phyloP scores from a whole-genome alignment of 2,888 invertebrate species.

The Volucella inflata region DNA sequence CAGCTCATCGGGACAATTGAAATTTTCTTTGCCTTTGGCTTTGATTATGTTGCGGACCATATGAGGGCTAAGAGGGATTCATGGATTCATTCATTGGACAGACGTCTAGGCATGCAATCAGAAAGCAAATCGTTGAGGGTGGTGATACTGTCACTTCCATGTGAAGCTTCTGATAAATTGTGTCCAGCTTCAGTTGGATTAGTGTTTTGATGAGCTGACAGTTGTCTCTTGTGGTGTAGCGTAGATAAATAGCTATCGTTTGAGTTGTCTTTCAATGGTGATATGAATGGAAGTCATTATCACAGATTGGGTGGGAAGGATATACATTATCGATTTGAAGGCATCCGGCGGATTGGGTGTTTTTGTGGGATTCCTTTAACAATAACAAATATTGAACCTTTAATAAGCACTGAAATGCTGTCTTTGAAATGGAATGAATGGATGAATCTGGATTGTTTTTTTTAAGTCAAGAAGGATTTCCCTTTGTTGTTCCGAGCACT shows the following conservation, averaged over 20 bases:
- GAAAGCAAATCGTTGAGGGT: slow-evolving; percentile 37
- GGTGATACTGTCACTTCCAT: slow-evolving; percentile 31
- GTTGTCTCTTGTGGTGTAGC: slow-evolving; percentile 19
- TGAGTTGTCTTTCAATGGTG: slow-evolving; percentile 23
- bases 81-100: slow-evolving; percentile 50
- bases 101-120: slow-evolving; percentile 41
- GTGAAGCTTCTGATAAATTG: slow-evolving; percentile 58
- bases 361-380: neutral
- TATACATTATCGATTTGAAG: slow-evolving; percentile 25
- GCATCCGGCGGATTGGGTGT: neutral
- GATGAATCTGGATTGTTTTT: too few relatives aligned
- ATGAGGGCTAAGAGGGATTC: slow-evolving; percentile 32
- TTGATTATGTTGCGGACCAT: slow-evolving; percentile 18
- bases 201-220: slow-evolving; percentile 47
- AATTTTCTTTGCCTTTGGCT: slow-evolving; percentile 56
- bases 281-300: slow-evolving; percentile 52
- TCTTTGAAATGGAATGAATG: too few relatives aligned
- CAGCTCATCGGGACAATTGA: slow-evolving; percentile 69
- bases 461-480: too few relatives aligned
- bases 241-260: slow-evolving; percentile 31
- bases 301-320: slow-evolving; percentile 39
- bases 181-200: slow-evolving; percentile 65
- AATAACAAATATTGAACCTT: neutral
- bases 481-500: too few relatives aligned
- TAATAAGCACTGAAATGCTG: neutral